Percentiles rank a stretch among this genome's conserved stretches.
Conservation (phyloP, 2,113 vertebrate genomes). For the Lampris megalopsis region DNA sequence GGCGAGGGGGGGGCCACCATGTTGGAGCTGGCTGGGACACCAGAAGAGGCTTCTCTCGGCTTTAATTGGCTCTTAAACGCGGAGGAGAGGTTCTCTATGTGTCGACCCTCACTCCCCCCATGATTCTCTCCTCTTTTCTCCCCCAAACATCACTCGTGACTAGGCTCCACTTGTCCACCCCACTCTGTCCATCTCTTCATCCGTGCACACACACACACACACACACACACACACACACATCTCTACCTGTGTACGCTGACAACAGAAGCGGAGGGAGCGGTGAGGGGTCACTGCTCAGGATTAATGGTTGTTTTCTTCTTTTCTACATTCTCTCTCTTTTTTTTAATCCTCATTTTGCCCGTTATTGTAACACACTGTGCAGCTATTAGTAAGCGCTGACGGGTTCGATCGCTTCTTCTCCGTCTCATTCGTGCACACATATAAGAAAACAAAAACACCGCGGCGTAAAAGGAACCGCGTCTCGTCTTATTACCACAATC, state of each 20-base stretch:
- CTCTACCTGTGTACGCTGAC: conserved; percentile 1
- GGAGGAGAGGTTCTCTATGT: conserved; percentile 55
- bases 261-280: conserved; percentile 26
- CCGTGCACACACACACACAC: conserved; percentile 5
- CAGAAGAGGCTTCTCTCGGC: conserved; percentile 52
- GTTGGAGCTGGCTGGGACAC: conserved; percentile 51
- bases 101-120: conserved; percentile 46
- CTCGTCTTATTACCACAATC: conserved; percentile 25
- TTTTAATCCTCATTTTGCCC: conserved; percentile 1
- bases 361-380: neutral
- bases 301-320: conserved; percentile 53
- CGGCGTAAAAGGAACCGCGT: neutral
- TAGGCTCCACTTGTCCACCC: conserved; percentile 17
- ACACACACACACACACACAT: conserved; percentile 4
- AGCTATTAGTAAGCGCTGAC: too few species aligned
- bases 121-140: conserved; percentile 9
- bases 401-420: conserved; percentile 15
- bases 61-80: conserved; percentile 75
- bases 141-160: neutral
- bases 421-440: conserved; percentile 16
- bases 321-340: conserved; percentile 27
- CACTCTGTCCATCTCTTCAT: neutral
- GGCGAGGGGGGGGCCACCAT: conserved; percentile 30
- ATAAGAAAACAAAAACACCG: neutral
- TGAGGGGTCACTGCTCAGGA: conserved; percentile 72